A percentile compares a stretch with the other conserved stretches of the same genome.
Conservation (phyloP, 2,888 invertebrate genomes). For the Smittia sp. region DNA sequence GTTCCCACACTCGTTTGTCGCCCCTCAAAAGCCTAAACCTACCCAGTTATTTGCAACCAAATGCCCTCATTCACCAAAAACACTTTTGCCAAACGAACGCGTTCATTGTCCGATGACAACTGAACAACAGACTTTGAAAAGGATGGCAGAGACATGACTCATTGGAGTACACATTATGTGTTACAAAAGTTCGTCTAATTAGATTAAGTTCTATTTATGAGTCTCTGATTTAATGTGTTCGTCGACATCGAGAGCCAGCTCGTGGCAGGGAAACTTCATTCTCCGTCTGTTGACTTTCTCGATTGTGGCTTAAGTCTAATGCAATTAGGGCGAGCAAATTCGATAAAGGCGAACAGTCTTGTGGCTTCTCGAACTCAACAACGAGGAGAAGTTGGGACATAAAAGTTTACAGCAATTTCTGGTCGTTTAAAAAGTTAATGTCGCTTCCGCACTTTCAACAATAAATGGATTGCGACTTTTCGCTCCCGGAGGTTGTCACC, state of each 20-base stretch:
- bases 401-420: neutral
- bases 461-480: too few relatives aligned
- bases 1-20: neutral
- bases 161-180: neutral
- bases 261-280: neutral
- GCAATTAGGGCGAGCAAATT: slow-evolving; percentile 8
- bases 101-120: slow-evolving; percentile 7
- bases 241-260: neutral
- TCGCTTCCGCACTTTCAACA: too few relatives aligned
- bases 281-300: neutral
- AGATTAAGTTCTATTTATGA: neutral
- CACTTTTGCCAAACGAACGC: neutral
- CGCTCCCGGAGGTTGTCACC: neutral
- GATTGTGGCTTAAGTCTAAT: neutral
- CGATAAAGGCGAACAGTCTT: neutral
- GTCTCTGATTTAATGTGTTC: neutral
- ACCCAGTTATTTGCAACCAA: slow-evolving; percentile 28
- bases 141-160: neutral
- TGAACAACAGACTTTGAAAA: slow-evolving; percentile 1
- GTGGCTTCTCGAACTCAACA: neutral
- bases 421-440: too few relatives aligned
- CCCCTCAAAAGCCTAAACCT: slow-evolving; percentile 14
- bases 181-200: neutral
- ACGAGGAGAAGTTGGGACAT: neutral
- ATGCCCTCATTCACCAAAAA: slow-evolving; percentile 22